Evolutionary conservation across 2,797 vertebrate genomes (phyloP), one percentile per base, ranked within the genome.

Genomic region (Salarias fasciatus): DNA sequence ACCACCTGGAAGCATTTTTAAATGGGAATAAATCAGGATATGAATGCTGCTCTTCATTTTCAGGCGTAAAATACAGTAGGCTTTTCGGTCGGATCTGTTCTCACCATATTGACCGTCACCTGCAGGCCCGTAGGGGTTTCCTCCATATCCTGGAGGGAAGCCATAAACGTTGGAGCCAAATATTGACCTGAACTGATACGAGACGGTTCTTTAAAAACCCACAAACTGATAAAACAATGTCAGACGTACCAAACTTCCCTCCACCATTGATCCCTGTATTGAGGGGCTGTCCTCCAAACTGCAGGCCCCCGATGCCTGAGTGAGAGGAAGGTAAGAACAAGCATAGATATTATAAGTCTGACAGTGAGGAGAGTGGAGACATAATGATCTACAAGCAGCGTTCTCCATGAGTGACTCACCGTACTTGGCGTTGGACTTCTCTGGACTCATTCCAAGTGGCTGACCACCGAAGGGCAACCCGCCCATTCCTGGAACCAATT

Each of bases 291-390:
- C 75, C 80, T 28, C 69, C 81, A 66, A 90, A 90, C 28, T 89
- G 88, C 53, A 87, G 54, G 4, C 89, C 87, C 14, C 88, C 89
- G 12, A 90, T 85, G 30, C 89, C 89, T 91, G 54, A 64, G 70
- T 30, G 12, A 63, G 11, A 65, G 15, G 8, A 11, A 42, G 12
- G 12, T 13, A 7, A 7, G 13, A 42, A n/a, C 7, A 5, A 12
- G 8, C 12, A 13, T 7, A 42, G 42, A 42, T 13, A 38, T 38
- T 11, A 12, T 2, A 24, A 24, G 18, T 24, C 2, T 24, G 18
- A 24, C 18, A 24, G 18, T 24, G 24, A 24, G 24, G 18, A 24
- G 18, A 18, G 24, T 3, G 18, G 18, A 24, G 18, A 18, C 18
- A 18, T 24, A 24, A 24, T 3, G 18, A 24, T 38, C 9, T 56